Evolutionary conservation across 2,113 vertebrate genomes (phyloP), one percentile per base, ranked within the genome.

Genomic region (Trematomus loennbergii): DNA sequence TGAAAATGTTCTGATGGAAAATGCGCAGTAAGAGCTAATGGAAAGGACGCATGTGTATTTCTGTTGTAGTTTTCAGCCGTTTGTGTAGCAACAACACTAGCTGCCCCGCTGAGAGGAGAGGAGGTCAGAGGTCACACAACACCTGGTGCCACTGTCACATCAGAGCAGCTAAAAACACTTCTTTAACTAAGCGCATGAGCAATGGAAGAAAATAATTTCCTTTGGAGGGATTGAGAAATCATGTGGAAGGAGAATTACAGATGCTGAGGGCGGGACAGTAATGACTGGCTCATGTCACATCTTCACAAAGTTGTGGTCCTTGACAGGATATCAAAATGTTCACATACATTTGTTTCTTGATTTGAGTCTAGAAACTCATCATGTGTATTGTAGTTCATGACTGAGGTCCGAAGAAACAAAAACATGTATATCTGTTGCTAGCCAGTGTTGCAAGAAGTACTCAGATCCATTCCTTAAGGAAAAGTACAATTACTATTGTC

Each of bases 201-300:
- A 15, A 46, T 40, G 68, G 45, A 49, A 69, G 43, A 3, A 36
- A 57, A 64, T 9, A 17, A 13, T 73, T 88, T 86, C 81, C 86
- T 66, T 68, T 45, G 18, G 9, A 18, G 45, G 18, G 40, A 10
- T 49, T 45, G 29, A 18, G 18, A 12, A 53, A 54, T 13, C 1
- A 61, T 36, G 36, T 72, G 3, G 65, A 46, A 17, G 48, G 17
- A 25, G 22, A 67, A 55, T 1, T 36, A 29, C 3, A 55, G 18
- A 13, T 17, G 0, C 72, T 29, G 33, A 46, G 33, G 22, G 6
- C n/a, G 12, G 48, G n/a, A 9, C 48, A 75, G 43, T 55, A 29
- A 71, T 18, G 29, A 60, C 69, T 18, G 20, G 55, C 69, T 80
- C 36, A 1, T 40, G 36, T 59, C 61, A 64, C 20, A 64, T 65